Conservation (phyloP, 2,797 vertebrate species). For the Enteromius anoplus region DNA sequence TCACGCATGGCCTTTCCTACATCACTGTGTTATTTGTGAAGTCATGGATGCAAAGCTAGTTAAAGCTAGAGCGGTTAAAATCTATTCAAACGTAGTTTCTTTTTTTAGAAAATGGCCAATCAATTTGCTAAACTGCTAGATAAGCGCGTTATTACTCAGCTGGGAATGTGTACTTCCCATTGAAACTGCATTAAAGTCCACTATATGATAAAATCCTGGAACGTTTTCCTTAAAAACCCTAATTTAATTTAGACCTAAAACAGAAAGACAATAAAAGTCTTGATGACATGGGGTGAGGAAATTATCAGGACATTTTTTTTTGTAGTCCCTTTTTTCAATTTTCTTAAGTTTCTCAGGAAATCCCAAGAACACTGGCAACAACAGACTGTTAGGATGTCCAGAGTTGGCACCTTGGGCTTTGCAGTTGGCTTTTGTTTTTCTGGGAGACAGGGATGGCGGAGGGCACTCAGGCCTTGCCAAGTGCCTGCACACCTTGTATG, state of each 20-base stretch:
- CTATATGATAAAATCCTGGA: background rate
- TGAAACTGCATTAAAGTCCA: background rate
- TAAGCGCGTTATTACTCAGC: background rate
- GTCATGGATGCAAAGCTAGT: too few species aligned
- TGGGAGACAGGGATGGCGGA: conserved; percentile 35
- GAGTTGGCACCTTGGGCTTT: conserved; percentile 38
- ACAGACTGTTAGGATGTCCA: conserved; percentile 20
- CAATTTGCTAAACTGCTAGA: background rate
- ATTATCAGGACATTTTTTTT: background rate
- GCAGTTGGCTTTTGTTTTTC: conserved; percentile 41
- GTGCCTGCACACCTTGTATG: conserved; percentile 33
- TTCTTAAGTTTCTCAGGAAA: conserved; percentile 2
- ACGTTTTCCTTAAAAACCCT: background rate
- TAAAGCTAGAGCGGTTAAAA: too few species aligned
- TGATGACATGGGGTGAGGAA: background rate
- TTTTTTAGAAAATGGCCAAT: too few species aligned
- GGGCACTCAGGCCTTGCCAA: conserved; percentile 36
- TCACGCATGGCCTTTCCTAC: too few species aligned
- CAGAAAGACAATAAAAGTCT: background rate
- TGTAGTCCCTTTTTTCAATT: background rate
- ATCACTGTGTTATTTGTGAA: too few species aligned
- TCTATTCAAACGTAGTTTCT: too few species aligned
- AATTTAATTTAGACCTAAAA: background rate
- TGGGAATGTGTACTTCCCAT: background rate
- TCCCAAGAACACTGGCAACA: conserved; percentile 8